These are phyloP conservation scores for Coptotermes formosanus DNA, from an alignment of 1,140 invertebrate genomes.

Conservation along the genomic window DNA sequence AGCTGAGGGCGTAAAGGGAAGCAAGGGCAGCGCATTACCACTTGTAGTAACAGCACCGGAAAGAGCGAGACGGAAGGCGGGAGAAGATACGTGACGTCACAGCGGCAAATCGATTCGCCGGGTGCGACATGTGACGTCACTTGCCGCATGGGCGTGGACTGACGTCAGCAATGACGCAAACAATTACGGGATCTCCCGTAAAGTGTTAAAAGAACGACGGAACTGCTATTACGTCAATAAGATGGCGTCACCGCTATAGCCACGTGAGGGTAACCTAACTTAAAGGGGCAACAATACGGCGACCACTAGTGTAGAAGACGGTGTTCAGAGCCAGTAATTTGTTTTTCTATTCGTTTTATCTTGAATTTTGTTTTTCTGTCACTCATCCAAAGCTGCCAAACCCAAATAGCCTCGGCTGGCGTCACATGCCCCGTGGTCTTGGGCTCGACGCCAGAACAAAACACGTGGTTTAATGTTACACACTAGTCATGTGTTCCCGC, in stretches of 20 bases:
- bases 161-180: slow-evolving; percentile 25
- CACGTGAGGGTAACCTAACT: slow-evolving; percentile 1
- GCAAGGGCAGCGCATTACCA: background rate
- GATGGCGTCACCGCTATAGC: background rate
- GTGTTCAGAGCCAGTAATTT: background rate
- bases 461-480: slow-evolving; percentile 13
- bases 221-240: background rate
- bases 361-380: background rate
- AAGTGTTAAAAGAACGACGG: slow-evolving; percentile 10
- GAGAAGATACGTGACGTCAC: background rate
- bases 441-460: background rate
- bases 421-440: slow-evolving; percentile 4
- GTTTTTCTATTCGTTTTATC: background rate
- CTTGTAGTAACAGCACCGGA: background rate
- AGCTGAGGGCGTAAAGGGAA: background rate
- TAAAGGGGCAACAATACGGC: background rate
- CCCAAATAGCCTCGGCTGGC: background rate
- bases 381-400: slow-evolving; percentile 4
- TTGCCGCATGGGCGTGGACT: slow-evolving; percentile 26
- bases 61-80: background rate
- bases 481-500: background rate
- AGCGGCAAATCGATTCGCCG: slow-evolving; percentile 7
- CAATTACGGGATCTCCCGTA: slow-evolving; percentile 20
- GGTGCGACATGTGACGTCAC: slow-evolving; percentile 24
- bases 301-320: background rate